Base-by-base conservation (phyloP, 37 sponge, comb jelly and placozoan species). In the Diacarnus erythraeanus region DNA sequence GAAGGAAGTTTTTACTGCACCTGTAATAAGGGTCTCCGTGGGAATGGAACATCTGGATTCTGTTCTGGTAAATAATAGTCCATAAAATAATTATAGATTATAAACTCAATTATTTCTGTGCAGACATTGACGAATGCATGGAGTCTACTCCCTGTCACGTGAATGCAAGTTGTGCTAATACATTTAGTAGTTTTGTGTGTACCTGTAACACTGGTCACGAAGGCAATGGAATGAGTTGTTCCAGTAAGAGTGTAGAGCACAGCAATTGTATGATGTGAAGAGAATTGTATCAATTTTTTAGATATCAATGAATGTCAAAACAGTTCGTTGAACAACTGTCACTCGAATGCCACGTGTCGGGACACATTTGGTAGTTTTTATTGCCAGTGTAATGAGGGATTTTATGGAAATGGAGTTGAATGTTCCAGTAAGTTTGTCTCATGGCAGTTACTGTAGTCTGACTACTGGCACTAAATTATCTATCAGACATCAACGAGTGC, bases 111-210 rank as follows among this genome's bases (percentile, higher is more conserved):
- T 17, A 4, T 40, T 47, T 12, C 10, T 47, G 51, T 12, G 22
- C 78, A 84, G 85, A 84, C 30, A 29, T 72, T 15, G 65, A 77
- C 77, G 85, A 84, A 37, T 84, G 85, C 77, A 47, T 12, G 12
- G 72, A 42, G 27, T 25, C 17, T 64, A 1, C 0, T 1, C n/a
- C 8, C 12, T 77, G 78, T 77, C 60, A 47, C 36, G 38, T 21
- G n/a, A 61, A 64, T 65, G 78, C 78, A 22, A 64, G 10, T 23
- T 83, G 83, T 75, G 15, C 9, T 6, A 86, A 86, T 67, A 80
- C 76, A 40, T 51, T 69, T 80, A 81, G 87, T 42, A 86, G 87
- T 76, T 80, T 76, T 63, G 27, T 2, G 17, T 78, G 78, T 34
- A 22, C n/a, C 1, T 83, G 83, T 76, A 25, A 34, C 2, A 2